These are phyloP conservation scores for Pachyramphus minor DNA, from an alignment of 2,113 vertebrate genomes.

Conservation along the genomic window DNA sequence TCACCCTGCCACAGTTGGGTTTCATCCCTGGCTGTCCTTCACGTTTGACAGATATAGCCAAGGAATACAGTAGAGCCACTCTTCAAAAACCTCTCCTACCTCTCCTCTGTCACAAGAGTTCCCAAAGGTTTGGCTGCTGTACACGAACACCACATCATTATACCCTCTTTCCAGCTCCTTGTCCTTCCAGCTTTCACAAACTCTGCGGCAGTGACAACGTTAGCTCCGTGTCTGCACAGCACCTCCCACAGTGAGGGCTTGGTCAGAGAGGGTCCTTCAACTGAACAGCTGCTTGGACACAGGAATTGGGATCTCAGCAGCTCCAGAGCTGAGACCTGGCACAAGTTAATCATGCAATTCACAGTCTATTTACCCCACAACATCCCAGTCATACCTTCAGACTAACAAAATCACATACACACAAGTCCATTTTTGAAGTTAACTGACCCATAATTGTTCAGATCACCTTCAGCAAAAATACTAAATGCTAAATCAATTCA, in stretches of 20 bases:
- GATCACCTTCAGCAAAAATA: not conserved
- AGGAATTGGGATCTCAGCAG: not conserved
- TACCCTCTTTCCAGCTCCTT: not conserved
- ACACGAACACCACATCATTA: not conserved
- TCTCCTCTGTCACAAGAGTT: not conserved
- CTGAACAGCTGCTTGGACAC: not conserved
- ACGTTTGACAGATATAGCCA: not conserved
- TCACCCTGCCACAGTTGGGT: not conserved
- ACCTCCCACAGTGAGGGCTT: not conserved
- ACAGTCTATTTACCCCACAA: not conserved
- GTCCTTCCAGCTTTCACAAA: not conserved
- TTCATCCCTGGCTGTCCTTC: not conserved
- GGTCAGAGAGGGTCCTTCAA: constrained; percentile 7
- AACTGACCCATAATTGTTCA: not conserved
- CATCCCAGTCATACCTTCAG: not conserved
- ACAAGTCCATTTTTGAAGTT: not conserved
- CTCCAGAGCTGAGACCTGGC: not conserved
- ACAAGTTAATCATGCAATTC: not conserved
- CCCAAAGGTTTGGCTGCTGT: not conserved
- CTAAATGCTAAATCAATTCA: not conserved
- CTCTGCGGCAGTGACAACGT: not conserved
- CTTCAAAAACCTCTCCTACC: not conserved
- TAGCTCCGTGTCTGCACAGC: not conserved
- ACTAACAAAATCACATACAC: not conserved
- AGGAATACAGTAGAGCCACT: not conserved